phyloP scores from a whole-genome alignment of 2,113 vertebrate species.

The Nerophis ophidion region DNA sequence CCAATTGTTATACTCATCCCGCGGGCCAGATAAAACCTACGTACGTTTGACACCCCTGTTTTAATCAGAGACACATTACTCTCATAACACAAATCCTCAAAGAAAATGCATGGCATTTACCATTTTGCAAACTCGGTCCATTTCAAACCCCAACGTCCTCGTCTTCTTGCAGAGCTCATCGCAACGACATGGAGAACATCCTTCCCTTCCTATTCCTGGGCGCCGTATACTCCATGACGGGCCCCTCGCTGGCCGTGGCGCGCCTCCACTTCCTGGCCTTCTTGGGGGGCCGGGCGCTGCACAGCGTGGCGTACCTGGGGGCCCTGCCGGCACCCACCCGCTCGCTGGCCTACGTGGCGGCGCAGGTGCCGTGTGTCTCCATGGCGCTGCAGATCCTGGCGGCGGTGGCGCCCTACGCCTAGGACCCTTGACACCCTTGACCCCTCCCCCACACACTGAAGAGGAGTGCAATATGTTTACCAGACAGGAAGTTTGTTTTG shows the following conservation, averaged over 20 bases:
- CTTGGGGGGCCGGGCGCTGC: slow-evolving; percentile 75
- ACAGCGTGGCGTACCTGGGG: slow-evolving; percentile 83
- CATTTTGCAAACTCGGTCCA: too few relatives aligned
- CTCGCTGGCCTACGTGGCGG: slow-evolving; percentile 80
- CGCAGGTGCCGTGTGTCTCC: slow-evolving; percentile 86
- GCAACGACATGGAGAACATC: slow-evolving; percentile 93
- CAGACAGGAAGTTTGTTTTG: too few relatives aligned
- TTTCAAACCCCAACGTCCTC: background rate
- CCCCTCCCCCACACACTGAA: too few relatives aligned
- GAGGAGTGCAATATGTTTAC: too few relatives aligned
- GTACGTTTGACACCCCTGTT: too few relatives aligned
- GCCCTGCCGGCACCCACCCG: slow-evolving; percentile 77
- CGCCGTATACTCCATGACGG: slow-evolving; percentile 81
- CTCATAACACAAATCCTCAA: too few relatives aligned
- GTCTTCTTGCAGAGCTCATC: slow-evolving; percentile 74
- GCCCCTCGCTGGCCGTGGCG: slow-evolving; percentile 74
- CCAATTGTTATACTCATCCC: too few relatives aligned
- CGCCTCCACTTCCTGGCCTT: slow-evolving; percentile 84
- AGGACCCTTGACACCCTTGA: too few relatives aligned
- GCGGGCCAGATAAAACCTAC: too few relatives aligned
- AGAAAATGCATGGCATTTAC: too few relatives aligned
- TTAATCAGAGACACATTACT: too few relatives aligned
- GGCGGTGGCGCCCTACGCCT: slow-evolving; percentile 32
- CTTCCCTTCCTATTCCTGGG: slow-evolving; percentile 93
- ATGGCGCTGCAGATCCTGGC: slow-evolving; percentile 89